Conservation (phyloP, 2,888 invertebrate genomes). For the Synergus japonicus region DNA sequence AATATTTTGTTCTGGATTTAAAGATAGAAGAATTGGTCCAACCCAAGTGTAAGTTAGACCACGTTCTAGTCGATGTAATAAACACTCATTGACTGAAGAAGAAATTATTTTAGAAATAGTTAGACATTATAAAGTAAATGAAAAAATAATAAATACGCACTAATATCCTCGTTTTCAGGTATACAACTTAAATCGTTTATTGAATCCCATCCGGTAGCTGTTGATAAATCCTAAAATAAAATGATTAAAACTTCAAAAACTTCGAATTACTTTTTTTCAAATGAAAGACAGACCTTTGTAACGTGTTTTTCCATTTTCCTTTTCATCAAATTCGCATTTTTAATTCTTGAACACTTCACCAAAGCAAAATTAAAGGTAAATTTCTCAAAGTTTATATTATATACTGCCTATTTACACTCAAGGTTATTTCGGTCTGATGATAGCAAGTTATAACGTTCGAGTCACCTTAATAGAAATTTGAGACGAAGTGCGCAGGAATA, state of each 20-base stretch:
- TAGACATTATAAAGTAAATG: slow-evolving; percentile 4
- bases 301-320: neutral
- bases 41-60: slow-evolving; percentile 76
- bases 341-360: neutral
- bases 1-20: slow-evolving; percentile 70
- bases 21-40: slow-evolving; percentile 73
- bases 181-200: slow-evolving; percentile 62
- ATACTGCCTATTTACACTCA: neutral
- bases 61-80: slow-evolving; percentile 68
- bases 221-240: slow-evolving; percentile 55
- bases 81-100: slow-evolving; percentile 70
- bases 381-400: neutral
- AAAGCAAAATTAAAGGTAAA: neutral
- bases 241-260: neutral
- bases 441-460: neutral
- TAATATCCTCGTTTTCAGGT: slow-evolving; percentile 60
- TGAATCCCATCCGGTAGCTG: slow-evolving; percentile 58
- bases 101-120: neutral
- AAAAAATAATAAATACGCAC: slow-evolving; percentile 52
- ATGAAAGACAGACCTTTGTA: neutral
- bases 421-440: neutral
- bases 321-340: neutral
- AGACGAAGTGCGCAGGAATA: neutral
- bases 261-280: neutral
- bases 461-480: neutral